Percentiles rank a stretch among this genome's conserved stretches.
Conservation (phyloP, 2,888 invertebrate species). For the Drosophila mimica region DNA sequence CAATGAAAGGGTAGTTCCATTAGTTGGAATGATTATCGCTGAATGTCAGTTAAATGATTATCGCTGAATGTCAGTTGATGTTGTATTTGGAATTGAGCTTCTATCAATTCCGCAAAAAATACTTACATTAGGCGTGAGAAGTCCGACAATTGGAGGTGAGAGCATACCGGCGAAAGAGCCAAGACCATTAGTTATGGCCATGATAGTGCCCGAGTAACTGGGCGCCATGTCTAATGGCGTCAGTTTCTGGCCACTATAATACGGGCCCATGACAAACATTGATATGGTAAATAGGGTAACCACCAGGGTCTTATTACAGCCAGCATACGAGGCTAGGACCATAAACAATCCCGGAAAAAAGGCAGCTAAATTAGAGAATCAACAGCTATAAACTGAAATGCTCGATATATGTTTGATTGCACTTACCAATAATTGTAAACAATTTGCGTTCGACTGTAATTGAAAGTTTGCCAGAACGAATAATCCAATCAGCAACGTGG, state of each 20-base stretch:
- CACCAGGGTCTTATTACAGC: slow-evolving; percentile 87
- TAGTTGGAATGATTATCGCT: background rate
- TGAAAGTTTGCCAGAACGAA: slow-evolving; percentile 86
- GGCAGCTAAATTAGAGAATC: slow-evolving; percentile 82
- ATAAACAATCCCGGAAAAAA: slow-evolving; percentile 88
- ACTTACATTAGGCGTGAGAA: slow-evolving; percentile 88
- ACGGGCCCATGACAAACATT: slow-evolving; percentile 89
- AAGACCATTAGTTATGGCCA: slow-evolving; percentile 88
- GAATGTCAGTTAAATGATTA: too few relatives aligned
- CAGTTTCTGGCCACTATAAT: slow-evolving; percentile 88
- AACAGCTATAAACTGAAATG: background rate
- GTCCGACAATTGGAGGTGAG: slow-evolving; percentile 88
- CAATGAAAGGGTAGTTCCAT: background rate
- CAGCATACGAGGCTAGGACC: slow-evolving; percentile 88
- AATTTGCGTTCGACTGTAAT: slow-evolving; percentile 87
- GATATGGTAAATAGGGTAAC: slow-evolving; percentile 87
- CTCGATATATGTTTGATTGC: background rate
- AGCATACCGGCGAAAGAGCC: slow-evolving; percentile 89
- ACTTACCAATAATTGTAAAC: slow-evolving; percentile 88
- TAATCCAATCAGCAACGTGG: slow-evolving; percentile 88
- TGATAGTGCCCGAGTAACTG: slow-evolving; percentile 88
- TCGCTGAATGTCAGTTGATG: too few relatives aligned
- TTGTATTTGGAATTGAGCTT: background rate
- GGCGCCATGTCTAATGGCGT: slow-evolving; percentile 88
- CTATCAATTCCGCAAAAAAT: background rate